Percentiles rank a stretch among this genome's conserved stretches.
phyloP scores from a whole-genome alignment of 2,888 invertebrate genomes.

The Antheraea assamensis region DNA sequence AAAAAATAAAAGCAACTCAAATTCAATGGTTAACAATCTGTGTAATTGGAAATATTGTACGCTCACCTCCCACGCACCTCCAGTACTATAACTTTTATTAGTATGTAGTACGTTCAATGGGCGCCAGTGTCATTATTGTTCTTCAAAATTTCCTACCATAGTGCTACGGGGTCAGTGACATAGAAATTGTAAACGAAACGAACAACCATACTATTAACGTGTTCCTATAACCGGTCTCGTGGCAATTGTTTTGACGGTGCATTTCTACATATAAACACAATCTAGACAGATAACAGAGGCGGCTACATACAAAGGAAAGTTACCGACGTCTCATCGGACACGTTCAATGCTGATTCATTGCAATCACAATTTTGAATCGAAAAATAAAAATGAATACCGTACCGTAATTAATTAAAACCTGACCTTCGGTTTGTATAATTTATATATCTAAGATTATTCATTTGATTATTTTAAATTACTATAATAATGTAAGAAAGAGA shows the following conservation, averaged over 20 bases:
- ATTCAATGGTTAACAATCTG: not conserved
- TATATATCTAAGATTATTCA: not conserved
- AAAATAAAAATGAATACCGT: not conserved
- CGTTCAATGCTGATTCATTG: not conserved
- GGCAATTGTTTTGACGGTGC: constrained; percentile 18
- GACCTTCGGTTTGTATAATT: not conserved
- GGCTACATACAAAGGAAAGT: not conserved
- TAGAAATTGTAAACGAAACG: constrained; percentile 20
- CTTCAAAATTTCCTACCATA: constrained; percentile 13
- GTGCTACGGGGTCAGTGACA: constrained; percentile 21
- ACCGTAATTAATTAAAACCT: not conserved
- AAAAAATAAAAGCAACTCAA: not conserved
- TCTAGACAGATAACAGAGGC: constrained; percentile 3
- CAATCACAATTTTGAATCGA: not conserved
- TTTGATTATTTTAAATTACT: not conserved
- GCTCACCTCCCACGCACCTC: not conserved
- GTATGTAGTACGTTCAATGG: not conserved
- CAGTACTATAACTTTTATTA: not conserved
- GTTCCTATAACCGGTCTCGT: constrained; percentile 19
- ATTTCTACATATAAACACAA: constrained; percentile 8
- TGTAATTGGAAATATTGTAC: not conserved
- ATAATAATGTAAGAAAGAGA: not conserved
- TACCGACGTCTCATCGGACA: not conserved
- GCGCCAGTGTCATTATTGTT: constrained; percentile 15
- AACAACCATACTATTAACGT: constrained; percentile 12